Evolutionary conservation across 2,888 invertebrate genomes (phyloP).

Genomic region (Athripsodes cinereus): DNA sequence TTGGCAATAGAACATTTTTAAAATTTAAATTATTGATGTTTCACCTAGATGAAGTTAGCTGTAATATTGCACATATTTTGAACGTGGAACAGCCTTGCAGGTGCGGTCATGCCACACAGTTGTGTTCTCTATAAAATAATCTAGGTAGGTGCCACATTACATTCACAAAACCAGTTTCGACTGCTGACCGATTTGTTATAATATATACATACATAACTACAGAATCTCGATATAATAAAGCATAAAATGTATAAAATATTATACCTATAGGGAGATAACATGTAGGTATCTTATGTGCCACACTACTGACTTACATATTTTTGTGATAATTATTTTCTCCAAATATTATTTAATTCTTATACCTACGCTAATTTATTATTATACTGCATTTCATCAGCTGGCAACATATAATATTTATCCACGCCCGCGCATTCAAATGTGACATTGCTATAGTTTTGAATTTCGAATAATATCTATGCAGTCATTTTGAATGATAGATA

Average conservation of each 20-base stretch:
- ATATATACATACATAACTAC: background rate
- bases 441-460: too few relatives aligned
- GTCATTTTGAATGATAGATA: too few relatives aligned
- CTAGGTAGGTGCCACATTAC: background rate
- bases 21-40: too few relatives aligned
- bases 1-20: too few relatives aligned
- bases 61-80: background rate
- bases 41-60: too few relatives aligned
- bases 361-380: too few relatives aligned
- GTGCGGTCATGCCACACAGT: background rate
- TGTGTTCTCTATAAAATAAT: background rate
- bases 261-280: background rate
- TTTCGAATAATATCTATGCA: too few relatives aligned
- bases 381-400: too few relatives aligned
- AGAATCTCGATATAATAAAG: background rate
- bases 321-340: background rate
- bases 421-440: too few relatives aligned
- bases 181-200: background rate
- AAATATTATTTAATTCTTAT: background rate
- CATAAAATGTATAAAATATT: background rate
- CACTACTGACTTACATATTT: slow-evolving; percentile 1
- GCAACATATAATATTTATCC: too few relatives aligned
- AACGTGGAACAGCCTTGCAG: background rate
- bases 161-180: background rate
- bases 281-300: background rate